Percentiles rank a stretch among this genome's conserved stretches.
Evolutionary conservation across 2,888 invertebrate species (phyloP).

Genomic region (Lasioglossum villosulum): DNA sequence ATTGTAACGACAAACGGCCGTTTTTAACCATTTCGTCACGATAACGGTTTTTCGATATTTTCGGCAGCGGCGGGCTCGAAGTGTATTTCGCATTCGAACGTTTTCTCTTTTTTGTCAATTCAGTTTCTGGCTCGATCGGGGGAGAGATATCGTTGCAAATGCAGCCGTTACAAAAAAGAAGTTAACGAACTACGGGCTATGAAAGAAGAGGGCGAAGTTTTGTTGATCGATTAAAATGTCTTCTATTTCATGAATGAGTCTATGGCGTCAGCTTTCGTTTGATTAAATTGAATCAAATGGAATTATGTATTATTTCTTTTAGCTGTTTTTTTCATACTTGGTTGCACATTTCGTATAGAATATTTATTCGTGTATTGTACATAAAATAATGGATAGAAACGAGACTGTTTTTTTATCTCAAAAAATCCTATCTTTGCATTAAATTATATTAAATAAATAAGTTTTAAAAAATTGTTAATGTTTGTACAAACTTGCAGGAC

Average conservation of each 20-base stretch:
- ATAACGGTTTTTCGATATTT: constrained; percentile 65
- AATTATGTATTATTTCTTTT: neutral
- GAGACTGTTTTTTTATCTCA: too few species aligned
- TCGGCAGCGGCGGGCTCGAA: constrained; percentile 32
- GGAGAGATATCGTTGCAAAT: neutral
- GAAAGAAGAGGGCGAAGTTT: neutral
- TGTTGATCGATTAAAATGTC: neutral
- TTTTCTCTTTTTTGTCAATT: constrained; percentile 28
- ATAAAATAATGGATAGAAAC: too few species aligned
- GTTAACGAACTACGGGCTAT: neutral
- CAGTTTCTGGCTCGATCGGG: constrained; percentile 20
- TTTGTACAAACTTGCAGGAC: too few species aligned
- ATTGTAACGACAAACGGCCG: constrained; percentile 61
- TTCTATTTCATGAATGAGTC: neutral
- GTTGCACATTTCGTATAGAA: neutral
- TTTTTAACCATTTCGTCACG: constrained; percentile 62
- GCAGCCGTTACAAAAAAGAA: constrained; percentile 4
- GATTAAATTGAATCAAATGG: neutral
- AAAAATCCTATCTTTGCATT: too few species aligned
- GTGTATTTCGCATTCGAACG: constrained; percentile 45
- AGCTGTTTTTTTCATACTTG: too few species aligned
- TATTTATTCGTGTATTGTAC: neutral
- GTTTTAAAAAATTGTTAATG: neutral
- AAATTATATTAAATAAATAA: neutral
- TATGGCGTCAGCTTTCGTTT: neutral